phyloP scores from a whole-genome alignment of 2,113 vertebrate genomes.

The Rhodinocichla rosea region DNA sequence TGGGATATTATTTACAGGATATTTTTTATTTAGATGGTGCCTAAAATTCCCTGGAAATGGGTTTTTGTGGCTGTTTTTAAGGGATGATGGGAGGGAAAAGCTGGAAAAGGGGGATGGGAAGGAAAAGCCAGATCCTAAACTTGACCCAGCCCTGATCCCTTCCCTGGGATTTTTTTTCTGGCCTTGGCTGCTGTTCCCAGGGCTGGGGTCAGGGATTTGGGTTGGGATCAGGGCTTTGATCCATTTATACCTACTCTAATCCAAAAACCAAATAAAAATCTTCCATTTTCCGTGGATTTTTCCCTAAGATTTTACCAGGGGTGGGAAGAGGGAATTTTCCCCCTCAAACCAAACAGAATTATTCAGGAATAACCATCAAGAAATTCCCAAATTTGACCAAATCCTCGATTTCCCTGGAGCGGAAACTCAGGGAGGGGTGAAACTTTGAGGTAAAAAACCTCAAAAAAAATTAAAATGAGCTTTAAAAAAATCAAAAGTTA shows the following conservation, averaged over 20 bases:
- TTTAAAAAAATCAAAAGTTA: background rate
- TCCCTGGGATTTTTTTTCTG: background rate
- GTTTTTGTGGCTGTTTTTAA: too few relatives aligned
- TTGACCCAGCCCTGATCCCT: background rate
- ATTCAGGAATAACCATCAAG: rapidly evolving
- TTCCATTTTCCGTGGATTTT: rapidly evolving
- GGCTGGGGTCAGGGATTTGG: background rate
- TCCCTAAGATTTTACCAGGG: background rate
- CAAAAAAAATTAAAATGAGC: rapidly evolving
- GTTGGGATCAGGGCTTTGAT: background rate
- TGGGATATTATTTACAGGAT: too few relatives aligned
- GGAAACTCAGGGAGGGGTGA: rapidly evolving
- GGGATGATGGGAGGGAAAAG: too few relatives aligned
- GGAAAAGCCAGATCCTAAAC: background rate
- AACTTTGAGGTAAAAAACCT: background rate
- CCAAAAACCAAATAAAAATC: background rate
- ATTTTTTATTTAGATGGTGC: too few relatives aligned
- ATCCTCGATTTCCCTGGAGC: background rate
- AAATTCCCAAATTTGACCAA: background rate
- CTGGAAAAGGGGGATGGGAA: background rate
- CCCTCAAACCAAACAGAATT: background rate
- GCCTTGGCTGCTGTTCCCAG: background rate
- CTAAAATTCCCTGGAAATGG: too few relatives aligned
- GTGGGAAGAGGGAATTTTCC: background rate
- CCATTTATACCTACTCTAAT: background rate